Evolutionary conservation across 1,140 invertebrate species (phyloP).

Genomic region (Bombus breviceps): DNA sequence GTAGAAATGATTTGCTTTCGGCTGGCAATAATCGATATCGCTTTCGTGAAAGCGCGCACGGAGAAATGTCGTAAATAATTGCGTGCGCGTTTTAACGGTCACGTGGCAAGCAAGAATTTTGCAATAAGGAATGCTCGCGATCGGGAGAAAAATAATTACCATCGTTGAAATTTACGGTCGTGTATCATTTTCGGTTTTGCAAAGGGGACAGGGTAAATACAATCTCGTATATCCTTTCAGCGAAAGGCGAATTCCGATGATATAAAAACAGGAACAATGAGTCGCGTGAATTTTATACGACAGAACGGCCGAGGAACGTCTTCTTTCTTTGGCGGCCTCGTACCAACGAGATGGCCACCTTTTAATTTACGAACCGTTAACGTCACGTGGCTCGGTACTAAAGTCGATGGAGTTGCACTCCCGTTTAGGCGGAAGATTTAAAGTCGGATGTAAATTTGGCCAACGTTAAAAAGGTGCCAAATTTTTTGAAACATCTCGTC

Average conservation of each 20-base stretch:
- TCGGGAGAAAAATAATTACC: constrained; percentile 26
- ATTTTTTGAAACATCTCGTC: constrained; percentile 66
- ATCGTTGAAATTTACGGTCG: constrained; percentile 19
- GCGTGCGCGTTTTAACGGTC: neutral
- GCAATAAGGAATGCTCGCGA: neutral
- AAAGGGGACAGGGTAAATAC: neutral
- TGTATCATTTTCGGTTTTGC: constrained; percentile 18
- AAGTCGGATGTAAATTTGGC: constrained; percentile 65
- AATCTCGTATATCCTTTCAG: constrained; percentile 15
- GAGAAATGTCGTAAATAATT: constrained; percentile 24
- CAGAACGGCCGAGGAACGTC: neutral
- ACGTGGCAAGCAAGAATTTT: constrained; percentile 2
- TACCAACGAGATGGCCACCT: constrained; percentile 61
- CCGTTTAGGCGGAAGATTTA: constrained; percentile 50
- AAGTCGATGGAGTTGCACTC: constrained; percentile 52
- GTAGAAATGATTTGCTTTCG: neutral
- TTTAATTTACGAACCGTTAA: constrained; percentile 77
- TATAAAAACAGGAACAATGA: constrained; percentile 37
- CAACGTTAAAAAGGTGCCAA: constrained; percentile 70
- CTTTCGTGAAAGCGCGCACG: constrained; percentile 11
- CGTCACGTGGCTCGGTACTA: constrained; percentile 48
- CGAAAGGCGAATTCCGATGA: neutral
- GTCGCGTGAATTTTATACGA: constrained; percentile 1
- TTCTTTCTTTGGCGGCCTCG: constrained; percentile 23
- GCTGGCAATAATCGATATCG: constrained; percentile 27